A percentile compares a stretch with the other conserved stretches of the same genome.
Evolutionary conservation across 2,888 invertebrate genomes (phyloP).

Genomic region (Drosophila sordidula): DNA sequence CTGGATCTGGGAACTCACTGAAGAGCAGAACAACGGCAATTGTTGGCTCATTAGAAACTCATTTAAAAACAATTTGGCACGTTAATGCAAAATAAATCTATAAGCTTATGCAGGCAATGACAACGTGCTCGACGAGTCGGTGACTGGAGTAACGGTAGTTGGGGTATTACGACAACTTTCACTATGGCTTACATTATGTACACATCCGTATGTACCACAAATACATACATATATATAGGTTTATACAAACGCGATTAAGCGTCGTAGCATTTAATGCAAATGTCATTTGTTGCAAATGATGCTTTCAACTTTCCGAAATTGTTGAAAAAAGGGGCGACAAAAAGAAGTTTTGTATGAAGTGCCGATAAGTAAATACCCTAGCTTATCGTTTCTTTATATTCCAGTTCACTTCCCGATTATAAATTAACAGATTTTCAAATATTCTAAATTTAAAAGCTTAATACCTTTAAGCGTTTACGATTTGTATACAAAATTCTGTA

Average conservation of each 20-base stretch:
- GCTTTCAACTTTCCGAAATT: constrained; percentile 44
- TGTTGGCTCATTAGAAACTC: constrained; percentile 80
- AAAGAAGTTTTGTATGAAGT: neutral
- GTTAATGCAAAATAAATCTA: constrained; percentile 81
- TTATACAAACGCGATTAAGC: constrained; percentile 43
- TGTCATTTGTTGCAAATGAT: constrained; percentile 71
- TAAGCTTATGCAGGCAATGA: constrained; percentile 68
- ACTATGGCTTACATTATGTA: constrained; percentile 26
- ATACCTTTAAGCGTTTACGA: too few relatives aligned
- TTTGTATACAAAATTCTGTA: too few relatives aligned
- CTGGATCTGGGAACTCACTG: constrained; percentile 34
- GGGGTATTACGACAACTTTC: constrained; percentile 36
- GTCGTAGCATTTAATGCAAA: constrained; percentile 64
- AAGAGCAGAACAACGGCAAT: constrained; percentile 54
- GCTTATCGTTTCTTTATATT: neutral
- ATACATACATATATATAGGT: constrained; percentile 7
- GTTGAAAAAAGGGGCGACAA: neutral
- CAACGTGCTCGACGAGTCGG: constrained; percentile 41
- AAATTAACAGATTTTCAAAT: too few relatives aligned
- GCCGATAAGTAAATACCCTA: neutral
- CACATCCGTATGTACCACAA: neutral
- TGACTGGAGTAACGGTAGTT: neutral
- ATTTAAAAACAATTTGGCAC: constrained; percentile 81
- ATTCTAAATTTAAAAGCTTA: too few relatives aligned
- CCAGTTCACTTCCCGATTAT: too few relatives aligned